These are phyloP conservation scores for Microtus pennsylvanicus DNA, from an alignment of 2,113 vertebrate species.

Conservation along the genomic window DNA sequence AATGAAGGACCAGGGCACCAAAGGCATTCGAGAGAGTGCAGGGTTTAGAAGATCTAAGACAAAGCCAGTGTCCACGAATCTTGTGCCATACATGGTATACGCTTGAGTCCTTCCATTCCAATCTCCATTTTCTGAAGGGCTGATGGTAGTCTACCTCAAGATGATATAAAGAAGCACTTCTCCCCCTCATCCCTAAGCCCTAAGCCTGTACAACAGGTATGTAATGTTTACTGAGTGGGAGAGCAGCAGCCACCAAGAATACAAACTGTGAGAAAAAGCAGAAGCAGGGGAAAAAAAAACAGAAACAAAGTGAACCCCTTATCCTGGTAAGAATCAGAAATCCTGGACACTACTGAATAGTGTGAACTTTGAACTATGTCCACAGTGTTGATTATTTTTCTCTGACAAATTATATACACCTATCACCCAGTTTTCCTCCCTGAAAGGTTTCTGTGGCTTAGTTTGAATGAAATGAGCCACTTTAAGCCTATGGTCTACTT, in stretches of 20 bases:
- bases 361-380: background rate
- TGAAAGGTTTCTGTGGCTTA: conserved; percentile 25
- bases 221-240: background rate
- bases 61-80: conserved; percentile 1
- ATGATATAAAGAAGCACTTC: background rate
- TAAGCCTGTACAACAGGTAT: background rate
- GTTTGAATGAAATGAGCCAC: conserved; percentile 16
- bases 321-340: conserved; percentile 29
- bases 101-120: background rate
- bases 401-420: background rate
- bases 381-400: background rate
- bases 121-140: background rate
- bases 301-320: conserved; percentile 42
- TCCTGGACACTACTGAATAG: background rate
- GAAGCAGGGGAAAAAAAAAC: conserved; percentile 27
- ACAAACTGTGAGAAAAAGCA: conserved; percentile 15
- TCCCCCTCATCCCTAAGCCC: background rate
- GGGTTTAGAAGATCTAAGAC: conserved; percentile 37
- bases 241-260: conserved; percentile 33
- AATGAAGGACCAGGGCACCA: background rate
- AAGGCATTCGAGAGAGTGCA: conserved; percentile 9
- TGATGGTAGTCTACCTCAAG: background rate
- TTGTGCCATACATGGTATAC: background rate
- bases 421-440: background rate
- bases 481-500: background rate